Percentiles rank a stretch among this genome's conserved stretches.
These are phyloP conservation scores for Hypselothyrea guttata DNA, from an alignment of 2,888 invertebrate species.

Conservation along the genomic window DNA sequence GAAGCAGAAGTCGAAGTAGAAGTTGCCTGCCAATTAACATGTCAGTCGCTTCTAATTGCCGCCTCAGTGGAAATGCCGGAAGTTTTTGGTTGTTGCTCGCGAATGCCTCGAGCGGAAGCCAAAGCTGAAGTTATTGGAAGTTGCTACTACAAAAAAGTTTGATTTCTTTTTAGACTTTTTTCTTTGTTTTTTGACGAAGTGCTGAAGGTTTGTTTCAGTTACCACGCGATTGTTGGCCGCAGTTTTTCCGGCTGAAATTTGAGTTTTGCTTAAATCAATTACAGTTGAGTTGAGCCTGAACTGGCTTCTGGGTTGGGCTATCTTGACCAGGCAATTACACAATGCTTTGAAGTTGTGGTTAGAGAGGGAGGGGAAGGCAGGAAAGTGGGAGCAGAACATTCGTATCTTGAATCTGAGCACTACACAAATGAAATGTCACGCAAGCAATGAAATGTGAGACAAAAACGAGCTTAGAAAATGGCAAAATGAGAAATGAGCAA, in stretches of 20 bases:
- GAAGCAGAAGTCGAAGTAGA: no score
- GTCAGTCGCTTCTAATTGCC: slow-evolving; percentile 59
- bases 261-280: slow-evolving; percentile 58
- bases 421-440: slow-evolving; percentile 71
- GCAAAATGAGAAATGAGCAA: slow-evolving; percentile 24
- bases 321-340: slow-evolving; percentile 39
- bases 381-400: background rate
- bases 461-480: slow-evolving; percentile 32
- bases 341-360: slow-evolving; percentile 2
- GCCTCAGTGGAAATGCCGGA: slow-evolving; percentile 57
- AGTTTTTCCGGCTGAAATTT: slow-evolving; percentile 29
- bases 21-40: slow-evolving; percentile 71
- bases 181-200: slow-evolving; percentile 8
- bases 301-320: slow-evolving; percentile 3
- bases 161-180: no score
- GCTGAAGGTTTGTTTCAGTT: background rate
- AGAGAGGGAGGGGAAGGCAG: background rate
- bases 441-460: slow-evolving; percentile 69
- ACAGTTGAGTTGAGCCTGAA: slow-evolving; percentile 13
- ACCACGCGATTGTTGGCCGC: slow-evolving; percentile 59
- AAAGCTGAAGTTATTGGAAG: background rate
- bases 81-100: slow-evolving; percentile 60
- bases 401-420: slow-evolving; percentile 51
- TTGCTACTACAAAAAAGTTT: background rate
- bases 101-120: slow-evolving; percentile 43